Conservation (phyloP, 2,888 invertebrate species). For the Horisme vitalbata region DNA sequence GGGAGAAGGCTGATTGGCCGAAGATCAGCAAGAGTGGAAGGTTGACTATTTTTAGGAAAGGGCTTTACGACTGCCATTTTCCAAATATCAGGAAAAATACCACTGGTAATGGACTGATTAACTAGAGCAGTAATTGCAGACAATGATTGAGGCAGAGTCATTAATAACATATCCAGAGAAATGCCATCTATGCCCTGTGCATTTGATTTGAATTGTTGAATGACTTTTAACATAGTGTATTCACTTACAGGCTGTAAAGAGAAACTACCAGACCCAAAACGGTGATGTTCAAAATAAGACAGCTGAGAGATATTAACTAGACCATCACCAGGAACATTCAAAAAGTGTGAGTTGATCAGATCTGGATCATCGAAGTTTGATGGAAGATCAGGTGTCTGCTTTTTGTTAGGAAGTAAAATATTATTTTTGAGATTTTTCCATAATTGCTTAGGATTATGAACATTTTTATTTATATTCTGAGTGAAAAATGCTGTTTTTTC, state of each 20-base stretch:
- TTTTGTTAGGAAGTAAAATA: not conserved
- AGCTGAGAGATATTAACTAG: not conserved
- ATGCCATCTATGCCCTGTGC: not conserved
- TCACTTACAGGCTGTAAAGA: not conserved
- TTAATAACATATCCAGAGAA: not conserved
- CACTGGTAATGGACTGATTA: not conserved
- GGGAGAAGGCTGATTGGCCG: not conserved
- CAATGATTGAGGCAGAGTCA: not conserved
- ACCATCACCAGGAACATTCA: not conserved
- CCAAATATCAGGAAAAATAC: not conserved
- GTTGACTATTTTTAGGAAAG: not conserved
- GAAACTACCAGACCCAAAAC: not conserved
- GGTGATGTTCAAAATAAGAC: not conserved
- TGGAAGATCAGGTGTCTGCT: not conserved
- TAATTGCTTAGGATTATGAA: not conserved
- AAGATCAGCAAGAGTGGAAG: not conserved
- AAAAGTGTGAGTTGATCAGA: not conserved
- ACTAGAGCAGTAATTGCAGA: not conserved
- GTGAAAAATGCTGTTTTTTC: slow-evolving; percentile 1
- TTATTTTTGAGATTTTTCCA: not conserved
- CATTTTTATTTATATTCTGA: not conserved
- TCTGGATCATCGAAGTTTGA: not conserved
- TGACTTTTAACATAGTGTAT: not conserved
- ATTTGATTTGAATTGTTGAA: not conserved
- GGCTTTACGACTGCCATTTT: not conserved